A percentile compares a stretch with the other conserved stretches of the same genome.
Evolutionary conservation across 2,797 vertebrate species (phyloP).

Genomic region (Gymnocypris eckloni): DNA sequence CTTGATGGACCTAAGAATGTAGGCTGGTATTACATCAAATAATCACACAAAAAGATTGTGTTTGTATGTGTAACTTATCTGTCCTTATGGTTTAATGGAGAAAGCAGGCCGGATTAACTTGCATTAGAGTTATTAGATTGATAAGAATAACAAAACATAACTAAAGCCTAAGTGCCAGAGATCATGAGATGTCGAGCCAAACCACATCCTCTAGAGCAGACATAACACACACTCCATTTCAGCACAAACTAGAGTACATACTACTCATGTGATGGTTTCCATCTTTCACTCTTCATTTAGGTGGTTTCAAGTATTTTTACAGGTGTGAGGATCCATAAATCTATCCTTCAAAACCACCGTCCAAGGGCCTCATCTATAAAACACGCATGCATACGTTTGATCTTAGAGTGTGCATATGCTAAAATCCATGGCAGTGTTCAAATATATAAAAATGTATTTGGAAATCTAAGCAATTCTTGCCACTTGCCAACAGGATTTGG

Average conservation of each 20-base stretch:
- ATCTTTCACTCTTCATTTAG: slow-evolving; percentile 64
- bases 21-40: background rate
- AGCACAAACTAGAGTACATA: slow-evolving; percentile 46
- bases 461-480: background rate
- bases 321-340: slow-evolving; percentile 16
- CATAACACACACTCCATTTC: slow-evolving; percentile 51
- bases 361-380: background rate
- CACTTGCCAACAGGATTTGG: background rate
- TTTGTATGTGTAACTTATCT: slow-evolving; percentile 6
- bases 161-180: slow-evolving; percentile 5
- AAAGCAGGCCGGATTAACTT: slow-evolving; percentile 66
- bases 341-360: background rate
- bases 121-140: slow-evolving; percentile 64
- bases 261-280: slow-evolving; percentile 41
- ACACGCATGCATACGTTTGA: background rate
- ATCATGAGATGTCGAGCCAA: slow-evolving; percentile 15
- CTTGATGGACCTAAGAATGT: background rate
- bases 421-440: background rate
- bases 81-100: slow-evolving; percentile 57
- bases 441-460: background rate
- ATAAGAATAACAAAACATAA: slow-evolving; percentile 61
- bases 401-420: background rate
- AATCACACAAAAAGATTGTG: background rate
- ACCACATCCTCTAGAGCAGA: slow-evolving; percentile 55
- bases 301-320: slow-evolving; percentile 24